A percentile compares a stretch with the other conserved stretches of the same genome.
These are phyloP conservation scores for Eutrigla gurnardus DNA, from an alignment of 2,797 vertebrate genomes.

Conservation along the genomic window DNA sequence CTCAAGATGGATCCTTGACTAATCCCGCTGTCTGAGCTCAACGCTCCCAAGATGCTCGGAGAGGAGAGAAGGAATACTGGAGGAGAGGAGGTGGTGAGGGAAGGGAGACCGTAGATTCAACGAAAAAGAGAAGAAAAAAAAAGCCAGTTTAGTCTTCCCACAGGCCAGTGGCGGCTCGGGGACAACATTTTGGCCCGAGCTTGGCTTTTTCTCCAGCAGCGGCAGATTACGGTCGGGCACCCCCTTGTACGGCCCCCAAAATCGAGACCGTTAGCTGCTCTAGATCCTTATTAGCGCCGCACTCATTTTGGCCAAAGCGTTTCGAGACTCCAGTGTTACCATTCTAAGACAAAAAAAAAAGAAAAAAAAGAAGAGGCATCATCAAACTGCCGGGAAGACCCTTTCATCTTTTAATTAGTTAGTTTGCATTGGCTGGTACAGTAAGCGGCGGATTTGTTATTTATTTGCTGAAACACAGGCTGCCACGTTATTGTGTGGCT, in stretches of 20 bases:
- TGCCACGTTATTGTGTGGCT: constrained; percentile 76
- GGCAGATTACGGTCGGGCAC: constrained; percentile 48
- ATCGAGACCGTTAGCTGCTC: constrained; percentile 43
- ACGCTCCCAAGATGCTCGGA: constrained; percentile 81
- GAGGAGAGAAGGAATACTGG: constrained; percentile 71
- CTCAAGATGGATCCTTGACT: constrained; percentile 88
- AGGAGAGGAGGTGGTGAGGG: constrained; percentile 66
- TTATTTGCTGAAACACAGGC: constrained; percentile 83
- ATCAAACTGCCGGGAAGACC: constrained; percentile 67
- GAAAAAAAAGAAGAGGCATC: constrained; percentile 53
- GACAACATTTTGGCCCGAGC: constrained; percentile 61
- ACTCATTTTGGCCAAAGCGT: constrained; percentile 57
- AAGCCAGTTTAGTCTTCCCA: constrained; percentile 60
- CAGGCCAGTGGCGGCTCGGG: constrained; percentile 63
- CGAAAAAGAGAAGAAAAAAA: constrained; percentile 10
- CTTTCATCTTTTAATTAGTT: constrained; percentile 83
- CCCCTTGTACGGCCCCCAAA: constrained; percentile 17
- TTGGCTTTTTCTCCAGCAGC: constrained; percentile 46
- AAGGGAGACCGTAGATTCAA: constrained; percentile 53
- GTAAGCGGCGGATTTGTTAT: constrained; percentile 80
- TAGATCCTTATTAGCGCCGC: constrained; percentile 65
- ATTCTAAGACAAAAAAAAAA: constrained; percentile 35
- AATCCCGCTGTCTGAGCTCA: constrained; percentile 84
- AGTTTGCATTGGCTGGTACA: constrained; percentile 77
- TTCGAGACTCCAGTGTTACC: constrained; percentile 56